Evolutionary conservation across 2,888 invertebrate species (phyloP).

Genomic region (Baronia brevicornis): DNA sequence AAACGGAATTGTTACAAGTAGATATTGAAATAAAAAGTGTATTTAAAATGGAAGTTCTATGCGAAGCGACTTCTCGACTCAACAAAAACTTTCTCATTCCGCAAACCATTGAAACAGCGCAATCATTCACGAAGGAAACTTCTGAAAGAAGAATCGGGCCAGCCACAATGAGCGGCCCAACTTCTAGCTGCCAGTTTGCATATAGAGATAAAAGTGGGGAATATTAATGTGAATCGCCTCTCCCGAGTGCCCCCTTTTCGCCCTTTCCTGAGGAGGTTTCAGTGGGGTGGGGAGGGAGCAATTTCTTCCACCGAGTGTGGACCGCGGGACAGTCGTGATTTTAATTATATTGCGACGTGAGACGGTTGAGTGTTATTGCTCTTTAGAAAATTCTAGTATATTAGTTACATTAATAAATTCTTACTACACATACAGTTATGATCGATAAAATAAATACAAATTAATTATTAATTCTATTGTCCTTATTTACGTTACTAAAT

Average conservation of each 20-base stretch:
- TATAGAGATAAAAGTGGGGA: constrained; percentile 76
- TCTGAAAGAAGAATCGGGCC: constrained; percentile 57
- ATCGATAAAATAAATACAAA: constrained; percentile 5
- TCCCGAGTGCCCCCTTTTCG: constrained; percentile 25
- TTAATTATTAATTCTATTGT: too few relatives aligned
- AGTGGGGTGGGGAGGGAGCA: constrained; percentile 35
- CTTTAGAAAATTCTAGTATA: constrained; percentile 41
- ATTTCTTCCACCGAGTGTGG: constrained; percentile 63
- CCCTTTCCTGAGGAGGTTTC: constrained; percentile 14
- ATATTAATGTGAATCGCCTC: constrained; percentile 72
- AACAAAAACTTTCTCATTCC: constrained; percentile 59
- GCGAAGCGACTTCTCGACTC: constrained; percentile 36
- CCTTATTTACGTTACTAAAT: too few relatives aligned
- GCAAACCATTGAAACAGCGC: constrained; percentile 65
- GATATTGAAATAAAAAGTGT: constrained; percentile 8
- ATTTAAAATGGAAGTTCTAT: constrained; percentile 6
- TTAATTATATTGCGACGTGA: constrained; percentile 72
- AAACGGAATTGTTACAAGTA: too few relatives aligned
- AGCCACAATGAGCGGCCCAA: constrained; percentile 70
- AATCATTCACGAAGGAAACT: constrained; percentile 64
- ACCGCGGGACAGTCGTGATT: constrained; percentile 72
- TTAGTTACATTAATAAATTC: constrained; percentile 8
- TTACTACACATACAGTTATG: constrained; percentile 13
- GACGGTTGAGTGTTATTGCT: constrained; percentile 57
- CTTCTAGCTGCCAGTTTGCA: constrained; percentile 73